Conservation (phyloP, 2,888 invertebrate genomes). For the Tinea trinotella region DNA sequence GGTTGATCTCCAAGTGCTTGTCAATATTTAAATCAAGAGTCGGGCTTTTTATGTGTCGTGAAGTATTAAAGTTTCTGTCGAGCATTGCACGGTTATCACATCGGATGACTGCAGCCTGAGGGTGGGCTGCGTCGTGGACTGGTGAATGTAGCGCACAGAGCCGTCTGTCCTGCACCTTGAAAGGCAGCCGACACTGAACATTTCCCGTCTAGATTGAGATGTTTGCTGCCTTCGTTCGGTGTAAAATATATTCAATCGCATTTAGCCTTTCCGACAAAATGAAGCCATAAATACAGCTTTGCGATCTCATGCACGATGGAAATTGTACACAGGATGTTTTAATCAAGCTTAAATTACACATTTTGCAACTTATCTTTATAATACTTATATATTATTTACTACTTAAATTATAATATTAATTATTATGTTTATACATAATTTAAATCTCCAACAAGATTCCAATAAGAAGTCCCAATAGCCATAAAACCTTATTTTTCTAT, state of each 20-base stretch:
- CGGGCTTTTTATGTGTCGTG: conserved; percentile 1
- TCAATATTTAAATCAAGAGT: conserved; percentile 10
- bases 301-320: conserved; percentile 12
- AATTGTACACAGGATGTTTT: conserved; percentile 7
- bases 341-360: neutral
- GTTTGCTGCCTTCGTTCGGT: conserved; percentile 11
- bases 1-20: neutral
- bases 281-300: conserved; percentile 32
- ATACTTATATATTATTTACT: too few relatives aligned
- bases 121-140: neutral
- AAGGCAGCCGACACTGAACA: conserved; percentile 8
- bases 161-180: conserved; percentile 12
- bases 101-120: conserved; percentile 8
- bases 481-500: too few relatives aligned
- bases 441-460: too few relatives aligned
- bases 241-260: conserved; percentile 31
- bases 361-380: too few relatives aligned
- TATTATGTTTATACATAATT: too few relatives aligned
- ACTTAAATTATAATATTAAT: too few relatives aligned
- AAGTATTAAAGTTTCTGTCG: conserved; percentile 5
- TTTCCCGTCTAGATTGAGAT: conserved; percentile 4
- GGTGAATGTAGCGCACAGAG: neutral
- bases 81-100: neutral
- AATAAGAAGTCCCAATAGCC: too few relatives aligned
- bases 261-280: conserved; percentile 37